Percentiles rank a stretch among this genome's conserved stretches.
phyloP scores from a whole-genome alignment of 2,888 invertebrate species.

The Thalpophila matura region DNA sequence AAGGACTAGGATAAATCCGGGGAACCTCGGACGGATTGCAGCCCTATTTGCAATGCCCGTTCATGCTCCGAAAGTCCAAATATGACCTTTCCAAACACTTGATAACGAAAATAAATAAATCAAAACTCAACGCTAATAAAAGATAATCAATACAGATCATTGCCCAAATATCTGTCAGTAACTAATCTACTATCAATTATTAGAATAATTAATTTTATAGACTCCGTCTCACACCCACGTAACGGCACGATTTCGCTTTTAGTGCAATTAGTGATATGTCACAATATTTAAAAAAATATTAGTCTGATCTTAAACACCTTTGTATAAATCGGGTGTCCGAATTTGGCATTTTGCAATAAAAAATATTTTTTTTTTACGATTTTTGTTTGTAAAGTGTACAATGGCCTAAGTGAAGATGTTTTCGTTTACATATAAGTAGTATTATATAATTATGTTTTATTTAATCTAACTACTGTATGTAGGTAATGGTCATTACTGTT shows the following conservation, averaged over 20 bases:
- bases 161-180: conserved; percentile 55
- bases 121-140: conserved; percentile 23
- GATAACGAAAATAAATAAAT: not conserved
- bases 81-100: not conserved
- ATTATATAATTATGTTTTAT: not conserved
- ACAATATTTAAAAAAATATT: conserved; percentile 66
- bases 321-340: conserved; percentile 19
- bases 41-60: too few species aligned
- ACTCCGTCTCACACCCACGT: conserved; percentile 64
- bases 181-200: conserved; percentile 60
- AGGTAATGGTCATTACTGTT: conserved; percentile 24
- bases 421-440: not conserved
- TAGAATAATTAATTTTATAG: conserved; percentile 62
- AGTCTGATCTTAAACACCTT: conserved; percentile 35
- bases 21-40: too few species aligned
- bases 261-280: conserved; percentile 65
- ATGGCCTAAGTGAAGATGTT: conserved; percentile 8
- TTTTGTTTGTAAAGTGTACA: conserved; percentile 8
- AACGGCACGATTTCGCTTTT: conserved; percentile 68
- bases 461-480: conserved; percentile 1
- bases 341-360: conserved; percentile 27
- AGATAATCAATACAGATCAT: conserved; percentile 50
- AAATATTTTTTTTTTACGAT: not conserved
- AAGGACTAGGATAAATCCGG: too few species aligned
- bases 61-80: too few species aligned